Base-by-base conservation (phyloP, 2,113 vertebrate genomes). In the Sceloporus tristichus region DNA sequence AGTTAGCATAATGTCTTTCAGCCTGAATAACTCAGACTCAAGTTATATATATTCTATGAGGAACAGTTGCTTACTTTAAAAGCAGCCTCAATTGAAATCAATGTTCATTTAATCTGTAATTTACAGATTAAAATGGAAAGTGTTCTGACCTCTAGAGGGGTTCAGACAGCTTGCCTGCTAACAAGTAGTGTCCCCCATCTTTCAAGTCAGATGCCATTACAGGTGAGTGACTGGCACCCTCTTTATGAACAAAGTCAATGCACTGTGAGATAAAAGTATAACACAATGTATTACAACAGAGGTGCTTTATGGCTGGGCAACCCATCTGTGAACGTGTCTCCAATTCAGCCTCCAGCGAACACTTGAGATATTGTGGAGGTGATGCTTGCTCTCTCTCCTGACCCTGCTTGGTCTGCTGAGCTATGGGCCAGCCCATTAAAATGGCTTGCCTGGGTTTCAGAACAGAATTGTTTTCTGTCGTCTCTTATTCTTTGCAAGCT, bases 401-500 rank as follows among this genome's bases (percentile, higher is more conserved):
- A 87, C 79, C 78, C 88, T 92, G 86, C 77, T 83, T 94, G 92
- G 85, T 77, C 83, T 76, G 34, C 79, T 90, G 10, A 56, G 85
- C 87, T 94, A 85, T 90, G 90, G 82, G 85, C 85, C 85, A 91
- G 90, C 86, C 85, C 85, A 9, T 85, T 92, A 90, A 86, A 86
- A 90, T 2, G 90, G 92, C 90, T 93, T 92, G 94, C 95, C 95
- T 96, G 95, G 95, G 95, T 95, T 94, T 94, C 95, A 94, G 95
- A 95, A 92, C 9, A 78, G 79, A 79, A 90, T 73, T 76, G 0
- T 80, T 81, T 89, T 91, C 81, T 87, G 38, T 82, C 93, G 89
- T 94, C 88, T 93, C 91, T 90, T 91, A 85, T 95, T 91, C 89
- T 87, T 85, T 94, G 65, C 81, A 91, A 93, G 92, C 77, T 94